Evolutionary conservation across 1,140 invertebrate genomes (phyloP).

Genomic region (Trialeurodes vaporariorum): DNA sequence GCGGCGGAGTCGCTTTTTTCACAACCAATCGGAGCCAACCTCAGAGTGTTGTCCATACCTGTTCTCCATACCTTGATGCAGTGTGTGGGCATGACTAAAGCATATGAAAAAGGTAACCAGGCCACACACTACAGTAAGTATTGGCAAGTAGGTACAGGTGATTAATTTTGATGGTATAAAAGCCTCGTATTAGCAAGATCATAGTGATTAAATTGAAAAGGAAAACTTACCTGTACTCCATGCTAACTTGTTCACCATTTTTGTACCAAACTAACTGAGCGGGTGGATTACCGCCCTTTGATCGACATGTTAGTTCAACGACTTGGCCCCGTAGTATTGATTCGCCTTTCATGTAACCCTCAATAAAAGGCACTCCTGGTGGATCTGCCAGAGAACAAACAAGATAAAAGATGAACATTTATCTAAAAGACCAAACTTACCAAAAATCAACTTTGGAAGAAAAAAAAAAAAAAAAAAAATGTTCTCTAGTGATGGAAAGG

Average conservation of each 20-base stretch:
- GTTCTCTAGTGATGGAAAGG: too few species aligned
- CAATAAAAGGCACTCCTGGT: slow-evolving; percentile 82
- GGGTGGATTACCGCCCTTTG: slow-evolving; percentile 87
- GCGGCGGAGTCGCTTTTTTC: too few species aligned
- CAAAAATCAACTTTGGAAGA: background rate
- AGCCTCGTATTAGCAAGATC: too few species aligned
- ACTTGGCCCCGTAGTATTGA: slow-evolving; percentile 75
- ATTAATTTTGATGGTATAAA: too few species aligned
- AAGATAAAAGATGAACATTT: background rate
- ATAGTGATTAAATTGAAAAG: too few species aligned
- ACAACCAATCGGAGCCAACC: too few species aligned
- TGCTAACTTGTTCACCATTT: slow-evolving; percentile 70
- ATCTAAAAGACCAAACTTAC: background rate
- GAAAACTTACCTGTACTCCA: slow-evolving; percentile 24
- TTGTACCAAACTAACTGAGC: slow-evolving; percentile 91
- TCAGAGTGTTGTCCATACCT: too few species aligned
- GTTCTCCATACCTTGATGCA: too few species aligned
- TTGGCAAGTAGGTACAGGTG: too few species aligned
- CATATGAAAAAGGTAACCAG: too few species aligned
- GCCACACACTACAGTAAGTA: too few species aligned
- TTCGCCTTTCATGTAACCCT: slow-evolving; percentile 75
- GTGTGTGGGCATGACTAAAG: too few species aligned
- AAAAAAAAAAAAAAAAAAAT: background rate
- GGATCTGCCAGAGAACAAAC: slow-evolving; percentile 41
- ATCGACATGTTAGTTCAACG: slow-evolving; percentile 77